Evolutionary conservation across 2,888 invertebrate species (phyloP).

Genomic region (Caenorhabditis sinica): DNA sequence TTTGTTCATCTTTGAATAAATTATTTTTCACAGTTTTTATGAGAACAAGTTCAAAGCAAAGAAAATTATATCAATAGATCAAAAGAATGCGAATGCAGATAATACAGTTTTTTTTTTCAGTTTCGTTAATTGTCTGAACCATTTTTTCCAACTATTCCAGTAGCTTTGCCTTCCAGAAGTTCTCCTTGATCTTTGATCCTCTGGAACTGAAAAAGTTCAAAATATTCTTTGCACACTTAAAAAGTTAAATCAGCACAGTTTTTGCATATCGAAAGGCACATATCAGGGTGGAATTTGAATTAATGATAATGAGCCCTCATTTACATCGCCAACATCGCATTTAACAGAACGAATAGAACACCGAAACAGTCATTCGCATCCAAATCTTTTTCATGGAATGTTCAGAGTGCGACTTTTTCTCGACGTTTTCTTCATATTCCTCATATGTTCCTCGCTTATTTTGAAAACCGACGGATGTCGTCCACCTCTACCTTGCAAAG

Average conservation of each 20-base stretch:
- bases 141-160: not conserved
- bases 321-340: conserved; percentile 42
- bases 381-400: conserved; percentile 50
- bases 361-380: not conserved
- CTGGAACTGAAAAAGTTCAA: not conserved
- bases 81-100: no score
- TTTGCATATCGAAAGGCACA: not conserved
- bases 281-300: conserved; percentile 23
- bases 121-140: no score
- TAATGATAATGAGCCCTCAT: conserved; percentile 29
- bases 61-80: not conserved
- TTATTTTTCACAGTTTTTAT: not conserved
- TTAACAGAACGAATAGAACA: conserved; percentile 11
- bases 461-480: conserved; percentile 31
- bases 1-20: not conserved
- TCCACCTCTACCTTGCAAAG: conserved; percentile 40
- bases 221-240: not conserved
- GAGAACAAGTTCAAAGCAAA: not conserved
- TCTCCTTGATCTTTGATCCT: not conserved
- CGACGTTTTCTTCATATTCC: conserved; percentile 25
- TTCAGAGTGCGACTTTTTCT: conserved; percentile 29
- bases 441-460: not conserved
- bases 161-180: not conserved
- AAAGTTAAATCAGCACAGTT: not conserved
- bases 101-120: no score